Conservation (phyloP, 2,113 vertebrate species). For the Oryzias javanicus region DNA sequence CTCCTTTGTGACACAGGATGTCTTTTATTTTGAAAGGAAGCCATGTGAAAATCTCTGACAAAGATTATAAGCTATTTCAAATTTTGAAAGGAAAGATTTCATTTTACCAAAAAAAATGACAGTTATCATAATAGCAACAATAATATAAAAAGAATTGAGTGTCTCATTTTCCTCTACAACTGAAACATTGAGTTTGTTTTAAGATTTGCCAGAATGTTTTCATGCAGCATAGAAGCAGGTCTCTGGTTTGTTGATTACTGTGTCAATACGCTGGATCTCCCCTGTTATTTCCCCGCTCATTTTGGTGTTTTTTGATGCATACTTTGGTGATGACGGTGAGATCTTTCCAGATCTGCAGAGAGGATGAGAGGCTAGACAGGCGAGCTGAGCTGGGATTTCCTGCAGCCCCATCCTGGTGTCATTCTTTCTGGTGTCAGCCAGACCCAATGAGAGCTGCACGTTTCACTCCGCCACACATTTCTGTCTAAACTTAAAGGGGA, state of each 20-base stretch:
- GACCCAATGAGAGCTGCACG: slow-evolving; percentile 21
- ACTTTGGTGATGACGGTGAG: slow-evolving; percentile 17
- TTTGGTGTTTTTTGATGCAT: background rate
- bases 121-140: too few relatives aligned
- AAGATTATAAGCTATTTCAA: too few relatives aligned
- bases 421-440: slow-evolving; percentile 21
- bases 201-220: background rate
- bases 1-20: too few relatives aligned
- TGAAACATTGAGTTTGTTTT: too few relatives aligned
- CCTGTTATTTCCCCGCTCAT: background rate
- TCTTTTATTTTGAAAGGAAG: too few relatives aligned
- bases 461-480: slow-evolving; percentile 1
- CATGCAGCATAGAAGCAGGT: slow-evolving; percentile 11
- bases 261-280: slow-evolving; percentile 11
- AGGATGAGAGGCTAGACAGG: slow-evolving; percentile 35
- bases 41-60: too few relatives aligned
- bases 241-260: slow-evolving; percentile 17
- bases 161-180: too few relatives aligned
- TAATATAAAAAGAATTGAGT: too few relatives aligned
- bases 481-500: too few relatives aligned
- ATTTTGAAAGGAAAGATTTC: too few relatives aligned
- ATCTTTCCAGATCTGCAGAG: slow-evolving; percentile 44
- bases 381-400: slow-evolving; percentile 69
- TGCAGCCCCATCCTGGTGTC: slow-evolving; percentile 64
- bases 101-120: too few relatives aligned